These are phyloP conservation scores for Nomada lathburiana DNA, from an alignment of 2,888 invertebrate species.

Conservation along the genomic window DNA sequence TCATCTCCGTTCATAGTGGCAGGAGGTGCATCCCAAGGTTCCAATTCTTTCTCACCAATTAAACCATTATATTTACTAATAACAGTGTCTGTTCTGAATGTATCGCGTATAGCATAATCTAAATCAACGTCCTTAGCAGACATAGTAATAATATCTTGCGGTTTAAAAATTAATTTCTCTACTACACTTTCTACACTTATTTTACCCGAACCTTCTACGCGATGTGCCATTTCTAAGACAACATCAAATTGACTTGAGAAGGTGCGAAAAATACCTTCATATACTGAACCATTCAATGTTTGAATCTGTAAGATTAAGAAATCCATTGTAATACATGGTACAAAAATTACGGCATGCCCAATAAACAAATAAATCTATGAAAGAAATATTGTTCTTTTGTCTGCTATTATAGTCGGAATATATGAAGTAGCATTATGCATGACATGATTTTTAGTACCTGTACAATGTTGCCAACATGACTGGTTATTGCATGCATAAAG, in stretches of 20 bases:
- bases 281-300: constrained; percentile 92
- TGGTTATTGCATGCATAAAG: constrained; percentile 95
- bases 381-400: neutral
- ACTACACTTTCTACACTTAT: constrained; percentile 90
- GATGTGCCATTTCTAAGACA: constrained; percentile 94
- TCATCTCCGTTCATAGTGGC: constrained; percentile 87
- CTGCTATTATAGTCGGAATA: neutral
- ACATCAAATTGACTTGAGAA: constrained; percentile 95
- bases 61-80: constrained; percentile 95
- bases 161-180: constrained; percentile 93
- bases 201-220: constrained; percentile 89
- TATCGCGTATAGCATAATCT: constrained; percentile 94
- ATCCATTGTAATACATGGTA: neutral
- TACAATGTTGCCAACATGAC: constrained; percentile 93
- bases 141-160: constrained; percentile 93
- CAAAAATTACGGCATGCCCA: neutral
- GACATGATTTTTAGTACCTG: constrained; percentile 84
- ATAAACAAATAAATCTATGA: neutral
- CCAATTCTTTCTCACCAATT: constrained; percentile 92
- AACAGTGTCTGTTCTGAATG: constrained; percentile 94
- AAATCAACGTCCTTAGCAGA: constrained; percentile 94
- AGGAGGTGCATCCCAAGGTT: constrained; percentile 92
- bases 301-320: constrained; percentile 86
- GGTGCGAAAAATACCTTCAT: constrained; percentile 96
- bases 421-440: neutral